Evolutionary conservation across 2,888 invertebrate genomes (phyloP).

Genomic region (Leptinotarsa rubiginosa): DNA sequence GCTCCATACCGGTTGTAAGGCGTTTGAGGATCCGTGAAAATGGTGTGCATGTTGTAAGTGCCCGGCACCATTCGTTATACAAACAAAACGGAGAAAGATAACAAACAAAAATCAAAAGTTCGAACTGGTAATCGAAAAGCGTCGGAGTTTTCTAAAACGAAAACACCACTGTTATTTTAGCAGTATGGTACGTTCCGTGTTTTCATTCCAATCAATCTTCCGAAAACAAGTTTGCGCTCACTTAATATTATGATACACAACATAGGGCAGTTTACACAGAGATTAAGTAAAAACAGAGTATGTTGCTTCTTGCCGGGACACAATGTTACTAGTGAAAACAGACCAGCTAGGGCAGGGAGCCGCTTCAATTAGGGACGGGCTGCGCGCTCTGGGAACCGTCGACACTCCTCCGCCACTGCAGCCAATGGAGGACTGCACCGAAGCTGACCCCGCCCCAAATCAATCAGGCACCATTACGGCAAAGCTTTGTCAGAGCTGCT

Average conservation of each 20-base stretch:
- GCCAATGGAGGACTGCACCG: slow-evolving; percentile 50
- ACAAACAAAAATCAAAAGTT: slow-evolving; percentile 57
- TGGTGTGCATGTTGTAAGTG: slow-evolving; percentile 81
- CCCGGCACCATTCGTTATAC: slow-evolving; percentile 53
- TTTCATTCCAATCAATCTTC: slow-evolving; percentile 67
- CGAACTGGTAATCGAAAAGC: slow-evolving; percentile 47
- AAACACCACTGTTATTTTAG: slow-evolving; percentile 62
- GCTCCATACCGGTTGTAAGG: slow-evolving; percentile 74
- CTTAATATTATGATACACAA: slow-evolving; percentile 85
- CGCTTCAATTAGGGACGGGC: slow-evolving; percentile 63
- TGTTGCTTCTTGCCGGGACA: slow-evolving; percentile 68
- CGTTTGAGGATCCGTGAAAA: slow-evolving; percentile 89
- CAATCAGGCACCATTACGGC: slow-evolving; percentile 51
- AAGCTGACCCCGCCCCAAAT: slow-evolving; percentile 49
- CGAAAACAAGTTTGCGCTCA: slow-evolving; percentile 74
- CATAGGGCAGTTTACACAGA: slow-evolving; percentile 84
- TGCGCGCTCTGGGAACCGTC: slow-evolving; percentile 50
- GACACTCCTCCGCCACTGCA: slow-evolving; percentile 48
- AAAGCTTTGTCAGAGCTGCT: slow-evolving; percentile 37
- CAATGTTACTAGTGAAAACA: slow-evolving; percentile 70
- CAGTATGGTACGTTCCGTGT: slow-evolving; percentile 79
- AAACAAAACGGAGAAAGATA: slow-evolving; percentile 57
- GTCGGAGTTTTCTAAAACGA: slow-evolving; percentile 60
- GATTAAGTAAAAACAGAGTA: slow-evolving; percentile 71
- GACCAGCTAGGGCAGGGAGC: slow-evolving; percentile 65